These are phyloP conservation scores for Xiphias gladius DNA, from an alignment of 2,113 vertebrate species.

Conservation along the genomic window DNA sequence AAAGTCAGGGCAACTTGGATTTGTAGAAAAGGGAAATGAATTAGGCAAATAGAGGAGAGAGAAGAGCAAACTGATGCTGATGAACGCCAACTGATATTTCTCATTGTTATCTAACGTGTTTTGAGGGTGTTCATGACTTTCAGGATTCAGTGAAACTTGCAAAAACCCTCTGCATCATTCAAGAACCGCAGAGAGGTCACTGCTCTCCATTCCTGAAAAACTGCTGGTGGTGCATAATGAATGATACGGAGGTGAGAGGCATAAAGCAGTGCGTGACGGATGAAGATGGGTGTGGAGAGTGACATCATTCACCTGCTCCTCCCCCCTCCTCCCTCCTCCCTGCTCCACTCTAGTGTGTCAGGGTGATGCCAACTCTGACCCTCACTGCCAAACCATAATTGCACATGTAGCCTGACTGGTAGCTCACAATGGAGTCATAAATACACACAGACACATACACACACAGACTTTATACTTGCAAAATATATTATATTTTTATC, in stretches of 20 bases:
- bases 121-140: slow-evolving; percentile 25
- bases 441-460: not conserved
- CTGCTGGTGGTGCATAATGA: slow-evolving; percentile 12
- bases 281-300: slow-evolving; percentile 7
- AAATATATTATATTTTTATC: slow-evolving; percentile 10
- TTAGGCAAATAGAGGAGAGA: not conserved
- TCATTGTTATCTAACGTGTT: slow-evolving; percentile 4
- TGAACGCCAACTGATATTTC: slow-evolving; percentile 4
- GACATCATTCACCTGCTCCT: slow-evolving; percentile 27
- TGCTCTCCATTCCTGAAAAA: slow-evolving; percentile 12
- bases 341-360: slow-evolving; percentile 18
- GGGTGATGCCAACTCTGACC: not conserved
- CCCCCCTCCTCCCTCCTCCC: not conserved
- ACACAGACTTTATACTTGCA: not conserved
- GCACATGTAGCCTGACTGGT: not conserved
- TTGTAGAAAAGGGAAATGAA: not conserved
- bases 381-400: not conserved
- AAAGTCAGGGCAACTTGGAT: not conserved
- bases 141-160: not conserved
- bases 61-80: not conserved
- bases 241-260: not conserved
- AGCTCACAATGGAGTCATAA: slow-evolving; percentile 17
- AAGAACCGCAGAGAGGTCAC: not conserved
- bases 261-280: slow-evolving; percentile 22
- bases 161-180: not conserved